Evolutionary conservation across 2,888 invertebrate genomes (phyloP).

Genomic region (Brachyptera putata): DNA sequence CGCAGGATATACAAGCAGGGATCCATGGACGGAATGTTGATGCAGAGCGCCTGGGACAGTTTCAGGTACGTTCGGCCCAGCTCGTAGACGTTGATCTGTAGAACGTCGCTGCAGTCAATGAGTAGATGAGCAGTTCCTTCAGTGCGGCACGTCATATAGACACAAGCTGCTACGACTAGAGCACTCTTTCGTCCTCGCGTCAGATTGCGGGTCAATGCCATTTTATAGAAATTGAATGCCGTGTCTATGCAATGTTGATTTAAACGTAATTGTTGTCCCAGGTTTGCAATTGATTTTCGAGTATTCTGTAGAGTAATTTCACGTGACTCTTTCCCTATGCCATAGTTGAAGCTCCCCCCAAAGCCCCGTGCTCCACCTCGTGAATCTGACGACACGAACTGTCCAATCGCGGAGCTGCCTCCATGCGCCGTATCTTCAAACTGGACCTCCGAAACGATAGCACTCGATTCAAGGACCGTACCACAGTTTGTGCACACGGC

Average conservation of each 20-base stretch:
- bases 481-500: constrained; percentile 96
- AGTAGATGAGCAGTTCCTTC: constrained; percentile 93
- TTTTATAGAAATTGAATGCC: constrained; percentile 89
- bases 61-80: constrained; percentile 89
- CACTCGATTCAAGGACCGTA: constrained; percentile 90
- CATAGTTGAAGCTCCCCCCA: constrained; percentile 75
- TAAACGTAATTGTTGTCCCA: constrained; percentile 81
- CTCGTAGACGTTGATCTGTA: constrained; percentile 94
- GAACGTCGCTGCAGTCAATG: constrained; percentile 96
- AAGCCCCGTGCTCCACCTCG: constrained; percentile 78
- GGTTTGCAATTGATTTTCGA: constrained; percentile 73
- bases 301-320: constrained; percentile 89
- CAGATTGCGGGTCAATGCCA: constrained; percentile 76
- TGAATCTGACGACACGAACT: constrained; percentile 88
- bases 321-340: constrained; percentile 82
- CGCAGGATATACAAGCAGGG: constrained; percentile 94
- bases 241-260: constrained; percentile 91
- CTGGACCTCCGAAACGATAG: constrained; percentile 94
- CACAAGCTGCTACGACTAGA: constrained; percentile 93
- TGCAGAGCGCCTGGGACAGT: constrained; percentile 82
- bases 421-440: constrained; percentile 92
- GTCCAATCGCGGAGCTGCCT: constrained; percentile 82
- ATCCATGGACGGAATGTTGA: constrained; percentile 86
- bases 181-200: constrained; percentile 88
- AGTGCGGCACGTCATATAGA: constrained; percentile 93